Percentiles rank a stretch among this genome's conserved stretches.
These are phyloP conservation scores for Otocyon megalotis DNA, from an alignment of 2,113 vertebrate genomes.

Conservation along the genomic window DNA sequence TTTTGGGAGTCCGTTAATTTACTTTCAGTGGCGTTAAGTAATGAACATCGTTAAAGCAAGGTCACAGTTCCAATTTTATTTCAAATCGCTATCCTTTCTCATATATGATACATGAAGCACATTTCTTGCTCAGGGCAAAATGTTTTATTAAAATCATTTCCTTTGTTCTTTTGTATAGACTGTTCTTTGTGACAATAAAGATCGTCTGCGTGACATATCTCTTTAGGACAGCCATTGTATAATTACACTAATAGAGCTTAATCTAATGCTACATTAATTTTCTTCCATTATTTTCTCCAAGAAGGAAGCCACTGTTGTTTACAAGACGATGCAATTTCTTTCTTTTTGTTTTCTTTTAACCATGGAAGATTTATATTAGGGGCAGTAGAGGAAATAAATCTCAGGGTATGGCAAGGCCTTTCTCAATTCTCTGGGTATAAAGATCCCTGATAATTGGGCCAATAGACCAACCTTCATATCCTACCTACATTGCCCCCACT, in stretches of 20 bases:
- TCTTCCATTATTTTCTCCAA: constrained; percentile 59
- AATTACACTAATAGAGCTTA: constrained; percentile 82
- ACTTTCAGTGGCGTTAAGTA: constrained; percentile 77
- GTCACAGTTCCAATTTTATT: constrained; percentile 80
- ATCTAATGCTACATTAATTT: constrained; percentile 81
- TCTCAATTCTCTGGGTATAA: neutral
- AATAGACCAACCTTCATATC: neutral
- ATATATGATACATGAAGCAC: constrained; percentile 79
- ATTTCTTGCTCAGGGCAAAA: constrained; percentile 81
- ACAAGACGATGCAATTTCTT: neutral
- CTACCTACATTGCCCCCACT: neutral
- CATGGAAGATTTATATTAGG: constrained; percentile 11
- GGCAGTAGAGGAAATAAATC: neutral
- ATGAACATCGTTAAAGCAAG: constrained; percentile 82
- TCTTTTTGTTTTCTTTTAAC: neutral
- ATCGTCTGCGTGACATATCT: constrained; percentile 73
- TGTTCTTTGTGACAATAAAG: constrained; percentile 78
- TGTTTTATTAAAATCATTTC: constrained; percentile 87
- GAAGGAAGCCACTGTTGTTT: constrained; percentile 33
- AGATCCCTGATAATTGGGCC: neutral
- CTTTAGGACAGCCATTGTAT: constrained; percentile 75
- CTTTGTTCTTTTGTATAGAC: constrained; percentile 83
- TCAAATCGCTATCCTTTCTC: constrained; percentile 79
- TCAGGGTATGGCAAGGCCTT: neutral
- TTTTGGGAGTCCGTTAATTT: constrained; percentile 84